Conservation (phyloP, 2,888 invertebrate species). For the Thereva nobilitata region DNA sequence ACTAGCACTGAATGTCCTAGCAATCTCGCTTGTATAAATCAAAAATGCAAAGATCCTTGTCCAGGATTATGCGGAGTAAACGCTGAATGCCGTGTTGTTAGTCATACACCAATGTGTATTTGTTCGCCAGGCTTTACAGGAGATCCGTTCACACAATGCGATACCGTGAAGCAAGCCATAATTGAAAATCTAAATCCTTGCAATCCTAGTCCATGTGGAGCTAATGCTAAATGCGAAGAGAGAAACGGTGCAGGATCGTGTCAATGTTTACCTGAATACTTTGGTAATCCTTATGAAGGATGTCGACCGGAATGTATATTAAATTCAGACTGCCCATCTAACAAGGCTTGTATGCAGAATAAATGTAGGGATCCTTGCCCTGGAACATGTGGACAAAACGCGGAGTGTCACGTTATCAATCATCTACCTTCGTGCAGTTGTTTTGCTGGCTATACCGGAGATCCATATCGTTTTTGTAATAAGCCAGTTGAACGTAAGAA, state of each 20-base stretch:
- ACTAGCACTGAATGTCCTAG: slow-evolving; percentile 66
- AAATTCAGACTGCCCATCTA: slow-evolving; percentile 69
- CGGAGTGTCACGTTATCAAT: slow-evolving; percentile 68
- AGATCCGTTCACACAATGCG: slow-evolving; percentile 62
- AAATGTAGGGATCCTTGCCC: slow-evolving; percentile 69
- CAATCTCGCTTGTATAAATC: slow-evolving; percentile 62
- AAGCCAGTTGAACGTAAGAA: slow-evolving; percentile 60
- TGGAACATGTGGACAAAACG: slow-evolving; percentile 67
- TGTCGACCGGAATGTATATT: slow-evolving; percentile 70
- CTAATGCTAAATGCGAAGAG: slow-evolving; percentile 73
- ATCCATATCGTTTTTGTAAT: slow-evolving; percentile 69
- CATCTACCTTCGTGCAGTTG: slow-evolving; percentile 69
- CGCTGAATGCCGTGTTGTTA: slow-evolving; percentile 63
- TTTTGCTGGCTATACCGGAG: slow-evolving; percentile 65
- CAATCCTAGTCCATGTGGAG: slow-evolving; percentile 63
- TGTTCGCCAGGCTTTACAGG: slow-evolving; percentile 65
- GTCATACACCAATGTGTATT: slow-evolving; percentile 64
- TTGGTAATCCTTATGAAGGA: slow-evolving; percentile 77
- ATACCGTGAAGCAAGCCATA: slow-evolving; percentile 58
- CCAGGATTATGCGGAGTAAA: slow-evolving; percentile 65
- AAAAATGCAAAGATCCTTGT: slow-evolving; percentile 65
- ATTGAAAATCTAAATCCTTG: slow-evolving; percentile 57
- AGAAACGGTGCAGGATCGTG: slow-evolving; percentile 75
- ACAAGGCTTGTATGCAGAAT: slow-evolving; percentile 68
- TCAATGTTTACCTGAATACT: slow-evolving; percentile 69